phyloP scores from a whole-genome alignment of 2,113 vertebrate species.

The Grammomys surdaster region DNA sequence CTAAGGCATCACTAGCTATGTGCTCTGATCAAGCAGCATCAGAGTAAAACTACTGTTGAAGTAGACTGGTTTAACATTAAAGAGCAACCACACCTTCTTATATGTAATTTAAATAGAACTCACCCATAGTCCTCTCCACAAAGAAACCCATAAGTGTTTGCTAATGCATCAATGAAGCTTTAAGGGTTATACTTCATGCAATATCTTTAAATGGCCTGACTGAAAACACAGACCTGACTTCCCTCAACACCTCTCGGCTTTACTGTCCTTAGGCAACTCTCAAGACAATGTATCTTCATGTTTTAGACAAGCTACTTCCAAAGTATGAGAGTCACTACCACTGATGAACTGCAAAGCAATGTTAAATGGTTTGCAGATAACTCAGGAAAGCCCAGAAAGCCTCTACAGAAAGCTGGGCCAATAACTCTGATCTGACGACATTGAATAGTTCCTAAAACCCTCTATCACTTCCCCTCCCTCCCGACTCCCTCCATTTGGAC shows the following conservation, averaged over 20 bases:
- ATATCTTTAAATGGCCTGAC: background rate
- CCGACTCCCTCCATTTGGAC: background rate
- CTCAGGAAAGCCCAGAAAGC: background rate
- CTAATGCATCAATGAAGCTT: background rate
- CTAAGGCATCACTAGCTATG: background rate
- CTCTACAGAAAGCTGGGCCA: background rate
- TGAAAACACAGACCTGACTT: background rate
- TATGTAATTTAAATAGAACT: background rate
- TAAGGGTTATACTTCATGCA: background rate
- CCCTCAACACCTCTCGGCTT: background rate
- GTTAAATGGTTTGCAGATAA: background rate
- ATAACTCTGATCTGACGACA: background rate
- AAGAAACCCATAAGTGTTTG: background rate
- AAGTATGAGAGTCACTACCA: background rate
- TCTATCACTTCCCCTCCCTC: background rate
- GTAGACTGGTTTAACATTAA: background rate
- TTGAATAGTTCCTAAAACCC: background rate
- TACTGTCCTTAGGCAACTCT: background rate
- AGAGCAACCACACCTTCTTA: background rate
- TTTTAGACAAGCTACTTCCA: background rate
- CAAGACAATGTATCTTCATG: background rate
- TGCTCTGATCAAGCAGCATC: background rate
- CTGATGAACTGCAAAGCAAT: background rate
- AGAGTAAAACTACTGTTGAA: background rate
- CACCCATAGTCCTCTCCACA: background rate